These are phyloP conservation scores for Myopa testacea DNA, from an alignment of 2,888 invertebrate genomes.

Conservation along the genomic window DNA sequence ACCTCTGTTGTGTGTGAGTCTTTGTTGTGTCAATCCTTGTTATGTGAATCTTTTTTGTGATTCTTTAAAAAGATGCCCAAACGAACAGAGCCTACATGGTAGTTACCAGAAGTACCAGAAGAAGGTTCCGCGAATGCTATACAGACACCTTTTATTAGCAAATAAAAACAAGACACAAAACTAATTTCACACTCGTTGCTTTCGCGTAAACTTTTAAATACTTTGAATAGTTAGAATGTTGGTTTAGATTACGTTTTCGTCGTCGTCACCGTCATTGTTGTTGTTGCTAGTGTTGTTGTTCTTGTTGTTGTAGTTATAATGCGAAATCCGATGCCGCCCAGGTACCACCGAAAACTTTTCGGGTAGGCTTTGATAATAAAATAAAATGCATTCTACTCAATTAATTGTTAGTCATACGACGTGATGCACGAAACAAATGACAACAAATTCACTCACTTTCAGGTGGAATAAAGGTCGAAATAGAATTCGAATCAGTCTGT, in stretches of 20 bases:
- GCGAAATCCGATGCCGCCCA: background rate
- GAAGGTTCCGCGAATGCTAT: slow-evolving; percentile 34
- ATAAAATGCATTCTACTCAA: background rate
- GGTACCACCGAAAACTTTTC: slow-evolving; percentile 5
- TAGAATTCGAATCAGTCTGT: too few relatives aligned
- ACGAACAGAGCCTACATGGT: too few relatives aligned
- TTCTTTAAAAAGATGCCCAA: too few relatives aligned
- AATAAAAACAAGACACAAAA: slow-evolving; percentile 46
- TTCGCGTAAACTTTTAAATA: slow-evolving; percentile 47
- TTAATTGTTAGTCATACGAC: slow-evolving; percentile 24
- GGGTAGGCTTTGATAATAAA: background rate
- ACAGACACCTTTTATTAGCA: slow-evolving; percentile 59
- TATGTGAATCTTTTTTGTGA: too few relatives aligned
- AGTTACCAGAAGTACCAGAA: background rate
- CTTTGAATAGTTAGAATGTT: slow-evolving; percentile 26
- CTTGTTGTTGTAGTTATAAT: background rate
- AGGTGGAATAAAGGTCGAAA: too few relatives aligned
- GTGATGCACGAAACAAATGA: background rate
- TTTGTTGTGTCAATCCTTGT: too few relatives aligned
- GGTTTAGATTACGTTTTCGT: slow-evolving; percentile 16
- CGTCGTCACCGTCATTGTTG: background rate
- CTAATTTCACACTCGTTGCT: slow-evolving; percentile 63
- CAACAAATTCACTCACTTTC: background rate
- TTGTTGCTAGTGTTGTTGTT: slow-evolving; percentile 15
- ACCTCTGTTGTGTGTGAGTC: background rate